Evolutionary conservation across 2,888 invertebrate species (phyloP).

Genomic region (Coelopa pilipes): DNA sequence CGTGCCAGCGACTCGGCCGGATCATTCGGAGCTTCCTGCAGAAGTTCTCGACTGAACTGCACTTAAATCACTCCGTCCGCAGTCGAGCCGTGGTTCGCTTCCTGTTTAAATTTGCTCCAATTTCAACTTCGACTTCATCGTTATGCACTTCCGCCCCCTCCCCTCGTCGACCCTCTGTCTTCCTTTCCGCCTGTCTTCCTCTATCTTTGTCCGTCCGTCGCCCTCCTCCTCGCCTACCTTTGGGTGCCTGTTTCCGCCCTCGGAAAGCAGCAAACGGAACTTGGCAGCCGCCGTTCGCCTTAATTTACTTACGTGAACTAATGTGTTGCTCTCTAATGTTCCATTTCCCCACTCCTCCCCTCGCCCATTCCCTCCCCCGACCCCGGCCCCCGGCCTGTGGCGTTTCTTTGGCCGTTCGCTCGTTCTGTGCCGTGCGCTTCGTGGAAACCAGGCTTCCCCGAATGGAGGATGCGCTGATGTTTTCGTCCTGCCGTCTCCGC

Average conservation of each 20-base stretch:
- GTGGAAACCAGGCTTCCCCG: too few relatives aligned
- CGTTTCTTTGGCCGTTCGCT: neutral
- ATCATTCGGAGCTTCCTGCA: neutral
- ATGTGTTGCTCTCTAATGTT: constrained; percentile 19
- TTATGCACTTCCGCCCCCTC: constrained; percentile 1
- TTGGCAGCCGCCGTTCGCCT: constrained; percentile 11
- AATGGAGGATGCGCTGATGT: too few relatives aligned
- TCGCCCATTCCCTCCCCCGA: neutral
- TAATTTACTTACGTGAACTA: constrained; percentile 25
- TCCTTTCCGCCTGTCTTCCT: neutral
- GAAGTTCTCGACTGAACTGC: neutral
- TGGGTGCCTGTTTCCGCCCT: neutral
- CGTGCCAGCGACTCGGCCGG: neutral
- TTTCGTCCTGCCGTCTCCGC: neutral
- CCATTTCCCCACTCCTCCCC: neutral
- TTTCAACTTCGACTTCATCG: constrained; percentile 25
- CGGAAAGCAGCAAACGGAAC: neutral
- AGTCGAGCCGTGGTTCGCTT: constrained; percentile 3
- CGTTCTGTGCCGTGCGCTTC: neutral
- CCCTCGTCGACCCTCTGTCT: neutral
- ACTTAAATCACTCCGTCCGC: constrained; percentile 23
- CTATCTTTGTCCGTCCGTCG: neutral
- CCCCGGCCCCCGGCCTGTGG: neutral
- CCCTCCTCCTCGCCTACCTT: neutral
- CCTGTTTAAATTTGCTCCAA: constrained; percentile 27